phyloP scores from a whole-genome alignment of 1,140 invertebrate species.

The Polypedilum pembai region DNA sequence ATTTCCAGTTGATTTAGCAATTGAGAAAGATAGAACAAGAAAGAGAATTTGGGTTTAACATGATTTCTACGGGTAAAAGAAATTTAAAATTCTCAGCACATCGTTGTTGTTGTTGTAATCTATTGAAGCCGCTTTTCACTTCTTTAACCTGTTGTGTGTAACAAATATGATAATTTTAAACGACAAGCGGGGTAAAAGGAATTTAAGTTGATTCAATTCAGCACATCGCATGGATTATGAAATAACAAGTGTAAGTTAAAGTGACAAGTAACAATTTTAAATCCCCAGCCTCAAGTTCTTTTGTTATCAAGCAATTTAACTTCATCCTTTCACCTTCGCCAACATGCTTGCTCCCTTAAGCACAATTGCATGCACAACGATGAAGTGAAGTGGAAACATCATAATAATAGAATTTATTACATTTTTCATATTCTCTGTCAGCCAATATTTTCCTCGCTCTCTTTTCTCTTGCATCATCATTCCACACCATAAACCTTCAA shows the following conservation, averaged over 20 bases:
- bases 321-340: constrained; percentile 9
- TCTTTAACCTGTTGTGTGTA: constrained; percentile 23
- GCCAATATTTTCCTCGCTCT: constrained; percentile 1
- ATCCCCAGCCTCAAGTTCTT: background rate
- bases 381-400: constrained; percentile 16
- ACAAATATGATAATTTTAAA: background rate
- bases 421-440: constrained; percentile 22
- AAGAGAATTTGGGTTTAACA: background rate
- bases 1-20: constrained; percentile 27
- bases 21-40: background rate
- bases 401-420: constrained; percentile 28
- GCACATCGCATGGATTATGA: background rate
- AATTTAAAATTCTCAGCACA: constrained; percentile 21
- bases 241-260: constrained; percentile 14
- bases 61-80: background rate
- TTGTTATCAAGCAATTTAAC: constrained; percentile 5
- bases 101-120: background rate
- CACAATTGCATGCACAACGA: background rate
- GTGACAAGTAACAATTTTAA: background rate
- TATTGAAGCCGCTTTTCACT: background rate
- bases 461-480: constrained; percentile 13
- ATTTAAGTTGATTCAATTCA: no score
- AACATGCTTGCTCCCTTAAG: constrained; percentile 2
- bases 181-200: no score
- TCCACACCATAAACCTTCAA: constrained; percentile 19